Evolutionary conservation across 2,797 vertebrate genomes (phyloP).

Genomic region (Peromyscus aztecus): DNA sequence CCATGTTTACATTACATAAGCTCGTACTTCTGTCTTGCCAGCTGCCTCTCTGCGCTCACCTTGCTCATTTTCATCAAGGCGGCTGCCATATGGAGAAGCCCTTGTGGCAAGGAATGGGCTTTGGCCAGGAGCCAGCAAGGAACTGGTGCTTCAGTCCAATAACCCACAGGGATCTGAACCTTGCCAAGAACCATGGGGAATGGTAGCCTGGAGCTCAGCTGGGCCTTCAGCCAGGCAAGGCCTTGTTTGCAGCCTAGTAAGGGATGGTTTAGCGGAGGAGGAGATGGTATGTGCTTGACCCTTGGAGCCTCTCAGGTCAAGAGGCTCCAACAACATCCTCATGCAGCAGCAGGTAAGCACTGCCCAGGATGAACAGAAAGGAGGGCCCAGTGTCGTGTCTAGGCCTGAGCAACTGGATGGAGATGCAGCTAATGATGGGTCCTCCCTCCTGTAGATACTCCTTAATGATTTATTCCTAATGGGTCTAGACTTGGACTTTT

Average conservation of each 20-base stretch:
- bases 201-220: not conserved
- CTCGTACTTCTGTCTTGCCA: not conserved
- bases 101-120: not conserved
- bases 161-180: not conserved
- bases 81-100: not conserved
- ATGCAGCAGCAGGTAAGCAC: not conserved
- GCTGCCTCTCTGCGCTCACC: not conserved
- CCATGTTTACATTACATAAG: not conserved
- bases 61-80: not conserved
- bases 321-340: not conserved
- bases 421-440: not conserved
- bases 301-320: not conserved
- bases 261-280: not conserved
- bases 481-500: not conserved
- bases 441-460: not conserved
- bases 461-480: not conserved
- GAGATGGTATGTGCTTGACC: not conserved
- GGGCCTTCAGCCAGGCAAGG: not conserved
- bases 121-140: not conserved
- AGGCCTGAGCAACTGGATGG: not conserved
- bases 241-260: not conserved
- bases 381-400: too few species aligned
- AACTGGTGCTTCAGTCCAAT: not conserved
- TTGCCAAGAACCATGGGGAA: not conserved
- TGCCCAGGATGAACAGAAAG: too few species aligned